Evolutionary conservation across 1,140 invertebrate genomes (phyloP), one percentile per base, ranked within the genome.

Genomic region (Radopholus similis): DNA sequence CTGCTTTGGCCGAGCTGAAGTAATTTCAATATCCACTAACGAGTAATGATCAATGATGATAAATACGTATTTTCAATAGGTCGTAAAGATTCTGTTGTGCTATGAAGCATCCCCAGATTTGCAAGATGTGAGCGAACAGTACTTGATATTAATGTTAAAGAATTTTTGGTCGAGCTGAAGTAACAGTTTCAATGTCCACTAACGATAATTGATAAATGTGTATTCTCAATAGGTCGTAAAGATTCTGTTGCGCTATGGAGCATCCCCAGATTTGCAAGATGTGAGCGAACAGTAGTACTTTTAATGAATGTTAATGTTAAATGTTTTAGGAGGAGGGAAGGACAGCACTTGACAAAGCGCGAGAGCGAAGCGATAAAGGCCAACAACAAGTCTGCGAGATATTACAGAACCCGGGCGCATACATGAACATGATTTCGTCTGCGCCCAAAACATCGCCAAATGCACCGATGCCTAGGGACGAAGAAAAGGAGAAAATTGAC

Each of bases 91-190:
- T 42, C 84, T 98, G 13, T 86, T 98, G 0, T 88, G 91, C 68
- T 90, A 95, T 83, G 95, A 95, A 53, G 95, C 95, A n/a, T 97
- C 98, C 86, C 94, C 95, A 2, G 95, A 97, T 85, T 85, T 98
- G 5, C 78, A 87, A 67, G 95, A 98, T 85, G 58, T 62, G 2
- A 4, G n/a, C n/a, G 32, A 3, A 42, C 11, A 21, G 23, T 6
- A 23, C 32, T 3, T n/a, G n/a, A n/a, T n/a, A n/a, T n/a, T n/a
- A n/a, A n/a, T n/a, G n/a, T n/a, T n/a, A 47, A 32, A 28, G 1
- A 40, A 30, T 62, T 8, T 42, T n/a, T n/a, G n/a, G n/a, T n/a
- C n/a, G 66, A 73, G 62, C 34, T 42, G 32, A 21, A 51, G 23
- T 51, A 26, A 0, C 0, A 18, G 23, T 18, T 5, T 9, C 2